phyloP scores from a whole-genome alignment of 2,797 vertebrate species.

The Danio jaintianensis region DNA sequence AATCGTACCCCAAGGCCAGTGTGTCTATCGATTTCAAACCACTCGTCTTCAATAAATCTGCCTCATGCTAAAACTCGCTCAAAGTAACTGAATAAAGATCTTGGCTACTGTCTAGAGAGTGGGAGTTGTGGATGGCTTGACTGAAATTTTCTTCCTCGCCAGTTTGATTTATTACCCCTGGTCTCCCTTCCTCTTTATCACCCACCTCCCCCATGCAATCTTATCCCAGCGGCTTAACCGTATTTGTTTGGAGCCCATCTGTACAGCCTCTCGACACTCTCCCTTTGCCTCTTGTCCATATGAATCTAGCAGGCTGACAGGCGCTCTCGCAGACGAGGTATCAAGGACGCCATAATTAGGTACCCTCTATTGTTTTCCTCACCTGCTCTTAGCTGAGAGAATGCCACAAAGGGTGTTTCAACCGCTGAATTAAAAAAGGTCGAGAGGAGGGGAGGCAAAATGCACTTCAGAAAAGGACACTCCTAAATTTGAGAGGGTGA shows the following conservation, averaged over 20 bases:
- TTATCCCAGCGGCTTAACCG: slow-evolving; percentile 45
- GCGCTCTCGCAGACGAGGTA: slow-evolving; percentile 4
- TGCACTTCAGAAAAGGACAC: slow-evolving; percentile 12
- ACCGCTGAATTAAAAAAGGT: slow-evolving; percentile 28
- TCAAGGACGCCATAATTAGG: slow-evolving; percentile 50
- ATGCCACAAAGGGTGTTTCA: slow-evolving; percentile 7
- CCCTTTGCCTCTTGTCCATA: slow-evolving; percentile 24
- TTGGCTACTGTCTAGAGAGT: slow-evolving; percentile 28
- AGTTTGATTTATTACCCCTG: slow-evolving; percentile 61
- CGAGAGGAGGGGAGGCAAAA: slow-evolving; percentile 1
- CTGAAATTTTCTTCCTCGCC: slow-evolving; percentile 41
- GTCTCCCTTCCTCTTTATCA: slow-evolving; percentile 18
- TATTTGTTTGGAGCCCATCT: slow-evolving; percentile 57
- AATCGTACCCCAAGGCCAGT: slow-evolving; percentile 29
- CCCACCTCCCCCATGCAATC: slow-evolving; percentile 31
- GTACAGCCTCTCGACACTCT: slow-evolving; percentile 33
- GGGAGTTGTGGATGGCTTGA: slow-evolving; percentile 30
- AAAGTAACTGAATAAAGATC: slow-evolving; percentile 28
- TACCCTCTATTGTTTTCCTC: slow-evolving; percentile 40
- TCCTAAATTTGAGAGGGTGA: not conserved
- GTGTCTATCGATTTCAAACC: slow-evolving; percentile 14
- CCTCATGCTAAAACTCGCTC: slow-evolving; percentile 27
- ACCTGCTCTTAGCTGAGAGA: slow-evolving; percentile 2
- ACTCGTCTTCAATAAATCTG: slow-evolving; percentile 12
- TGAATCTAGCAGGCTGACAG: slow-evolving; percentile 52